These are phyloP conservation scores for Fulica atra DNA, from an alignment of 2,113 vertebrate genomes.

Conservation along the genomic window DNA sequence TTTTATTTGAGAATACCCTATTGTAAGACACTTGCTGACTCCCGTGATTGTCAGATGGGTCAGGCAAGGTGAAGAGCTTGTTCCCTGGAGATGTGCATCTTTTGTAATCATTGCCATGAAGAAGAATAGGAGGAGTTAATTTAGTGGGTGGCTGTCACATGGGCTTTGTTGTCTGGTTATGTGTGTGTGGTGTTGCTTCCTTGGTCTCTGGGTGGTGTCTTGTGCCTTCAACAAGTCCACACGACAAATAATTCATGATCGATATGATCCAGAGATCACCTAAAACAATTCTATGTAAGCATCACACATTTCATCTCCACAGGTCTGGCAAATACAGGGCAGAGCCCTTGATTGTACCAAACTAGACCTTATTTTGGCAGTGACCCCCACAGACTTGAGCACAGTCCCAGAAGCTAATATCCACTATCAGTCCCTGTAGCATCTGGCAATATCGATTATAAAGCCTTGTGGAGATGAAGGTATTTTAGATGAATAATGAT, in stretches of 20 bases:
- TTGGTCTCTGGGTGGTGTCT: not conserved
- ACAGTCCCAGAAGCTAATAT: not conserved
- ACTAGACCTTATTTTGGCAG: not conserved
- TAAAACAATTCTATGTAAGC: rapidly evolving
- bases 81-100: not conserved
- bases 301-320: not conserved
- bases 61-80: not conserved
- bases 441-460: not conserved
- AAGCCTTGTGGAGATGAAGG: not conserved
- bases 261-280: rapidly evolving
- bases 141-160: not conserved
- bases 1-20: not conserved
- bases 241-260: not conserved
- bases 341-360: not conserved
- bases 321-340: not conserved
- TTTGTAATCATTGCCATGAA: not conserved
- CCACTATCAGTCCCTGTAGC: not conserved
- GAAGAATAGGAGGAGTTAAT: not conserved
- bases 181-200: not conserved
- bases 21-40: not conserved
- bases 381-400: not conserved
- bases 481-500: not conserved
- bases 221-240: not conserved
- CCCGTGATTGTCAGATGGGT: not conserved
- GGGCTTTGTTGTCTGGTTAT: not conserved